phyloP scores from a whole-genome alignment of 1,140 invertebrate genomes.

The Drosophila ohnishii region DNA sequence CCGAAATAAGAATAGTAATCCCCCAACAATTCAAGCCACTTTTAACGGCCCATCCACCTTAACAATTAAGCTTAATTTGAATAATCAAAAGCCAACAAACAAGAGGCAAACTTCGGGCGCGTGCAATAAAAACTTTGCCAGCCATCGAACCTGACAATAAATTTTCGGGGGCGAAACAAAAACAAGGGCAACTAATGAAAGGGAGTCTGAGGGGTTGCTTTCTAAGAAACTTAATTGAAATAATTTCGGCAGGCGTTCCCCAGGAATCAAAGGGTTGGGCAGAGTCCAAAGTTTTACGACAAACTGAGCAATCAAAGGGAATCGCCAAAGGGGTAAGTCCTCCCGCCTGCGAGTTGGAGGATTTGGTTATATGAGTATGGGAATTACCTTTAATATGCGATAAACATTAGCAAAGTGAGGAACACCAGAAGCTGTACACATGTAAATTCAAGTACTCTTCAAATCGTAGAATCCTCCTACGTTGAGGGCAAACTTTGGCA shows the following conservation, averaged over 20 bases:
- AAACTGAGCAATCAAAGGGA: conserved; percentile 69
- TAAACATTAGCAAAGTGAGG: conserved; percentile 32
- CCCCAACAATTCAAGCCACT: background rate
- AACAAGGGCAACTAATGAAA: conserved; percentile 74
- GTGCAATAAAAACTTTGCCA: conserved; percentile 75
- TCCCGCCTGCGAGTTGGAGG: background rate
- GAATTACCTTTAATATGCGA: conserved; percentile 54
- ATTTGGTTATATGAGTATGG: conserved; percentile 3
- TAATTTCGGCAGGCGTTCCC: conserved; percentile 61
- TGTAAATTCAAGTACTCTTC: conserved; percentile 21
- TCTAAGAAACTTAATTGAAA: conserved; percentile 78
- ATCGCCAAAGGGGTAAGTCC: conserved; percentile 31
- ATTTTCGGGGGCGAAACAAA: conserved; percentile 57
- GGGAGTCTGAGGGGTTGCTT: conserved; percentile 40
- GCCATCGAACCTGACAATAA: conserved; percentile 77
- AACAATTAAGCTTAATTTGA: conserved; percentile 78
- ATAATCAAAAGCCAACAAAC: conserved; percentile 79
- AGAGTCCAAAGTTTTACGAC: conserved; percentile 54
- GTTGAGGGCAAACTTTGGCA: conserved; percentile 41
- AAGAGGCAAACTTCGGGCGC: conserved; percentile 46
- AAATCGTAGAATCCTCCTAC: background rate
- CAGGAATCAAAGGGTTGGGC: conserved; percentile 16
- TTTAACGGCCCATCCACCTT: conserved; percentile 54
- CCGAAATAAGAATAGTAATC: conserved; percentile 9
- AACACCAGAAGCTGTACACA: conserved; percentile 10